Conservation (phyloP, 2,797 vertebrate species). For the Mionectes olivaceus region DNA sequence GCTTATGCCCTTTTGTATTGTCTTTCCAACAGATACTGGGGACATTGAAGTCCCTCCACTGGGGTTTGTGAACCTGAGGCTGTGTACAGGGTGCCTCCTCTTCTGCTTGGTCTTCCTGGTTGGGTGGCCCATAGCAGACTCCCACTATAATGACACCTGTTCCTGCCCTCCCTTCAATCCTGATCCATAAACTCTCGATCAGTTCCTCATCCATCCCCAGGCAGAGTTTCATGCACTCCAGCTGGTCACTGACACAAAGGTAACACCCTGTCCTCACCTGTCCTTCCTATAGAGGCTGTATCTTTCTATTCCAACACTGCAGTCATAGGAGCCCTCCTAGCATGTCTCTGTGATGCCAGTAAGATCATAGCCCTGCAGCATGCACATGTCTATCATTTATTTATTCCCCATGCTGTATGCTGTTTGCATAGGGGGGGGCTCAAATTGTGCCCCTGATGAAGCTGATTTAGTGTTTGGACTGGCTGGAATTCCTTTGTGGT, state of each 20-base stretch:
- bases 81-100: neutral
- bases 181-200: neutral
- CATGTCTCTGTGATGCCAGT: neutral
- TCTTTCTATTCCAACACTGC: neutral
- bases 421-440: neutral
- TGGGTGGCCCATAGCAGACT: neutral
- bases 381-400: rapidly evolving
- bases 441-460: neutral
- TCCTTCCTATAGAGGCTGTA: neutral
- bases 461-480: neutral
- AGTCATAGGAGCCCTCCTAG: neutral
- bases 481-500: neutral
- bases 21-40: neutral
- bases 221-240: neutral
- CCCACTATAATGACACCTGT: neutral
- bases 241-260: neutral
- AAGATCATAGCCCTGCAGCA: neutral
- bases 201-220: rapidly evolving
- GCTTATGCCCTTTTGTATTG: neutral
- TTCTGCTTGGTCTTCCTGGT: neutral
- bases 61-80: neutral
- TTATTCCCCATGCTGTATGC: too few relatives aligned
- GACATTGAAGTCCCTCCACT: neutral
- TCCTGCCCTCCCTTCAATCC: neutral
- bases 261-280: neutral